Evolutionary conservation across 2,113 vertebrate genomes (phyloP).

Genomic region (Merops nubicus): DNA sequence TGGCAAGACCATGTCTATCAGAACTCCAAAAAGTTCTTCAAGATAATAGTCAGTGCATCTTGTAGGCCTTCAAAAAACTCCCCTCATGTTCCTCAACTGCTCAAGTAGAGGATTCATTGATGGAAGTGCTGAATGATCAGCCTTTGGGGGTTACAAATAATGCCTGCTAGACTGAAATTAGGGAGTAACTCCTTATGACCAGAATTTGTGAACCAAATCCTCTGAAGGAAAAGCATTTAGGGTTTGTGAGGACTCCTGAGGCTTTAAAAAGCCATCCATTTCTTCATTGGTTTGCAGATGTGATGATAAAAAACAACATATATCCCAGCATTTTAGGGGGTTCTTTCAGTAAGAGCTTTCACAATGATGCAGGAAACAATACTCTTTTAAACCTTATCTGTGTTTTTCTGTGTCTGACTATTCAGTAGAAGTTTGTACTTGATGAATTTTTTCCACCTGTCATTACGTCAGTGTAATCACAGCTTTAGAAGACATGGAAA

Average conservation of each 20-base stretch:
- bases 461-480: not conserved
- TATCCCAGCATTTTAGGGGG: not conserved
- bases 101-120: not conserved
- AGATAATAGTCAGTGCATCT: not conserved
- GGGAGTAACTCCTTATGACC: not conserved
- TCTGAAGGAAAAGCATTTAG: not conserved
- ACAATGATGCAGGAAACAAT: not conserved
- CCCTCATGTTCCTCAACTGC: not conserved
- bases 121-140: not conserved
- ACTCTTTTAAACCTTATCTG: not conserved
- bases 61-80: not conserved
- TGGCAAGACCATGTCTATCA: not conserved
- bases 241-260: not conserved
- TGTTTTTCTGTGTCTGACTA: not conserved
- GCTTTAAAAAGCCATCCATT: not conserved
- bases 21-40: not conserved
- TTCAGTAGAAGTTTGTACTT: not conserved
- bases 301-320: not conserved
- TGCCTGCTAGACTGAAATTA: not conserved
- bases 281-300: not conserved
- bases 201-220: not conserved
- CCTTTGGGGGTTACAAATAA: not conserved
- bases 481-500: not conserved
- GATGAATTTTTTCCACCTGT: not conserved
- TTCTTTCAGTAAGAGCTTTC: not conserved